Percentiles rank a stretch among this genome's conserved stretches.
These are phyloP conservation scores for Falcunculus frontatus DNA, from an alignment of 2,113 vertebrate genomes.

Conservation along the genomic window DNA sequence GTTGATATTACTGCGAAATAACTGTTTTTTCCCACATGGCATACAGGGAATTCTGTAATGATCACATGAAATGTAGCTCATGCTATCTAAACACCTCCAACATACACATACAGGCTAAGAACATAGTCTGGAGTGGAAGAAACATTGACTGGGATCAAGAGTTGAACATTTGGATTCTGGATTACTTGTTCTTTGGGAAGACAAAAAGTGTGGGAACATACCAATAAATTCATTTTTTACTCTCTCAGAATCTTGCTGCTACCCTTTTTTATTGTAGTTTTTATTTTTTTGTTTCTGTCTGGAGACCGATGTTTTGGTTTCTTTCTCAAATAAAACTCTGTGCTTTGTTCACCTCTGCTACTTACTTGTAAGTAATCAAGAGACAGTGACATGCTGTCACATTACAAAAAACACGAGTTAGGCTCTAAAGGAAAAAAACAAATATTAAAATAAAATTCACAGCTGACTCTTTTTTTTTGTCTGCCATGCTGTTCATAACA, in stretches of 20 bases:
- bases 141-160: not conserved
- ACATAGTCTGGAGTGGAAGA: not conserved
- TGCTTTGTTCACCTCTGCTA: not conserved
- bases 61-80: not conserved
- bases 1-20: not conserved
- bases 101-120: accelerated
- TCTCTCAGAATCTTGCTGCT: not conserved
- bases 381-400: not conserved
- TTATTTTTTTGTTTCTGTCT: not conserved
- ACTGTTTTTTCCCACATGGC: accelerated
- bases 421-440: not conserved
- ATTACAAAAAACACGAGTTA: not conserved
- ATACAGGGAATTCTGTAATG: not conserved
- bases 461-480: not conserved
- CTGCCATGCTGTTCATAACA: not conserved
- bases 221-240: not conserved
- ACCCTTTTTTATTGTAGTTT: not conserved
- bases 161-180: not conserved
- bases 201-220: not conserved
- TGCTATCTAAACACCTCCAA: not conserved
- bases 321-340: not conserved
- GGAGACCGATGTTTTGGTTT: not conserved
- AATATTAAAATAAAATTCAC: not conserved
- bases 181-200: not conserved
- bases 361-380: not conserved